Conservation (phyloP, 2,113 vertebrate genomes). For the Pterophyllum scalare region DNA sequence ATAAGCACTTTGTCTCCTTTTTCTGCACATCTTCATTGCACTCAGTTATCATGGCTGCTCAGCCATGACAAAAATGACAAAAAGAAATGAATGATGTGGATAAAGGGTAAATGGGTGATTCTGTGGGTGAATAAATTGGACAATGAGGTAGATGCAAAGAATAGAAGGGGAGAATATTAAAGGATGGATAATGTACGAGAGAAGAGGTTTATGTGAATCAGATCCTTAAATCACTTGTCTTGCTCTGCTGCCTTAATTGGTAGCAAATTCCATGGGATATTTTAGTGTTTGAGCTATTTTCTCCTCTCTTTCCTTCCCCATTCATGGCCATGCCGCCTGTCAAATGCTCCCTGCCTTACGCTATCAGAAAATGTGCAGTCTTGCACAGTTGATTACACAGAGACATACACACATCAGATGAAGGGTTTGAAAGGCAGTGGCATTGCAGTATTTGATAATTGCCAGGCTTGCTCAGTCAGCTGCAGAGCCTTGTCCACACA, state of each 20-base stretch:
- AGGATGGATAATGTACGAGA: constrained; percentile 24
- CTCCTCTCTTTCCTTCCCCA: constrained; percentile 53
- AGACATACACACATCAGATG: constrained; percentile 31
- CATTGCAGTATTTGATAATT: constrained; percentile 35
- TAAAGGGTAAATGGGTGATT: constrained; percentile 11
- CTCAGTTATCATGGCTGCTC: constrained; percentile 16
- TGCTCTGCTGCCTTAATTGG: constrained; percentile 80
- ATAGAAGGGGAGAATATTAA: constrained; percentile 2
- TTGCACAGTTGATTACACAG: constrained; percentile 44
- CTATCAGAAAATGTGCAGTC: constrained; percentile 38
- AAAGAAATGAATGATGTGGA: not conserved
- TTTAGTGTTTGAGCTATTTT: constrained; percentile 66
- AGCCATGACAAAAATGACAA: constrained; percentile 1
- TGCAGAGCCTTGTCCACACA: constrained; percentile 35
- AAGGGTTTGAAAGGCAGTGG: constrained; percentile 27
- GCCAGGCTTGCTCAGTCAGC: constrained; percentile 43
- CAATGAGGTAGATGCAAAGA: constrained; percentile 31
- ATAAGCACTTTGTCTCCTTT: not conserved
- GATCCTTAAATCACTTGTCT: constrained; percentile 56
- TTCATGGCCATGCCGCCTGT: constrained; percentile 68
- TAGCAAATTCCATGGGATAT: constrained; percentile 71
- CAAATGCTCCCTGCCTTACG: constrained; percentile 35
- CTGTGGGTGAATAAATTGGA: constrained; percentile 2
- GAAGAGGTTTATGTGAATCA: constrained; percentile 55
- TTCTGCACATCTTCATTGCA: constrained; percentile 14